Conservation (phyloP, 2,113 vertebrate species). For the Anarrhichthys ocellatus region DNA sequence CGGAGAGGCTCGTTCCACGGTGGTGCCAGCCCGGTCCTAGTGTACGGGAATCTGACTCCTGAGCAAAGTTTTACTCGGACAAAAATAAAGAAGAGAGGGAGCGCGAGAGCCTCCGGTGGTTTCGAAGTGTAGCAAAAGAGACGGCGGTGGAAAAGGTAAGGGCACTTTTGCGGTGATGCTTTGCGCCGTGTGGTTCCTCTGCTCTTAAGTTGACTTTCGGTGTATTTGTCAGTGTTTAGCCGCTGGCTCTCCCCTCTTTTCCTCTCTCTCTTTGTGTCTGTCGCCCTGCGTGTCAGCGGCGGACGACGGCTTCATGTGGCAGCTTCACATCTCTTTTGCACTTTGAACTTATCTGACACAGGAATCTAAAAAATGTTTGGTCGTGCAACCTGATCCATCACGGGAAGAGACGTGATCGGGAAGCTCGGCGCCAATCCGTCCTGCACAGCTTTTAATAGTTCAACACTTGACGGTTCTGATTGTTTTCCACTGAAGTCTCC, state of each 20-base stretch:
- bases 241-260: neutral
- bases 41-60: constrained; percentile 47
- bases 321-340: constrained; percentile 81
- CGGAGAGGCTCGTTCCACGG: constrained; percentile 44
- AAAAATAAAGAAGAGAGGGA: constrained; percentile 28
- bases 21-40: constrained; percentile 36
- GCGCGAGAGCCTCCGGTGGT: constrained; percentile 25
- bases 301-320: constrained; percentile 46
- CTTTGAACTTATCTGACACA: constrained; percentile 91
- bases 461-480: neutral
- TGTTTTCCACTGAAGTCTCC: neutral
- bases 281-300: constrained; percentile 55
- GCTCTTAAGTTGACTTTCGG: neutral
- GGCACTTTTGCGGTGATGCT: constrained; percentile 44
- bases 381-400: constrained; percentile 92
- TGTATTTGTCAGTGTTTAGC: neutral
- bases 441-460: constrained; percentile 57
- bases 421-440: constrained; percentile 87
- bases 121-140: constrained; percentile 19
- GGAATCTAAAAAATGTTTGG: constrained; percentile 92
- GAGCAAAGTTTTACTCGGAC: constrained; percentile 51
- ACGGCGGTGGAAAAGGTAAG: constrained; percentile 62
- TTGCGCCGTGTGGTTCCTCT: neutral
- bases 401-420: constrained; percentile 87
- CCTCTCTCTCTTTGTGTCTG: neutral